Evolutionary conservation across 2,888 invertebrate species (phyloP), one percentile per base, ranked within the genome.

Genomic region (Lycia hirtaria): DNA sequence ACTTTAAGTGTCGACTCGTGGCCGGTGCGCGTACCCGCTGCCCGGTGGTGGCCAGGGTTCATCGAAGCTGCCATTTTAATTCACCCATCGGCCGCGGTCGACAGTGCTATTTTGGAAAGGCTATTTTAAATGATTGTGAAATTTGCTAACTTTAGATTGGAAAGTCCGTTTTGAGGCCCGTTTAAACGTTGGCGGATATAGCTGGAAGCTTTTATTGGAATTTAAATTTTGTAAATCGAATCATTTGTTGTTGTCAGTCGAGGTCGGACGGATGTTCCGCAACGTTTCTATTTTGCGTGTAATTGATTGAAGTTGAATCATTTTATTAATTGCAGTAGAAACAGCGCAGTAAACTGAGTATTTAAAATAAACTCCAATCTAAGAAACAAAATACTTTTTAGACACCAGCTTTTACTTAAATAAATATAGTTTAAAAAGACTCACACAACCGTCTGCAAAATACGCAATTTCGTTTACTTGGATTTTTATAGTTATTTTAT

Each of bases 1-100:
- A 80, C 73, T 78, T 80, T 71, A 73, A 73, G 69, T 70, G 44
- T 43, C 55, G 44, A 53, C 43, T 54, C 44, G 38, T 59, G 19
- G 51, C 50, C 55, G 40, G 51, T 58, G n/a, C n/a, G n/a, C n/a
- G n/a, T n/a, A n/a, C n/a, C n/a, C n/a, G n/a, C n/a, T n/a, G n/a
- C n/a, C n/a, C n/a, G n/a, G n/a, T n/a, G n/a, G n/a, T n/a, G 41
- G 28, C 17, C 30, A 47, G 20, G 43, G 5, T 43, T 47, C 26
- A 59, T 60, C 35, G 41, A 41, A 43, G 56, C 47, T 52, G 50
- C 28, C 53, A 40, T 64, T 62, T 62, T 58, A 62, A 62, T 62
- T 57, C 41, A 38, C 49, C 33, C 20, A 28, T 19, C 41, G 26
- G 22, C 55, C 55, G 47, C 40, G 60, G 60, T 53, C 48, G 30